Percentiles rank a stretch among this genome's conserved stretches.
Conservation (phyloP, 92 coral and sea anemone species). For the Phenganax stokvisi region DNA sequence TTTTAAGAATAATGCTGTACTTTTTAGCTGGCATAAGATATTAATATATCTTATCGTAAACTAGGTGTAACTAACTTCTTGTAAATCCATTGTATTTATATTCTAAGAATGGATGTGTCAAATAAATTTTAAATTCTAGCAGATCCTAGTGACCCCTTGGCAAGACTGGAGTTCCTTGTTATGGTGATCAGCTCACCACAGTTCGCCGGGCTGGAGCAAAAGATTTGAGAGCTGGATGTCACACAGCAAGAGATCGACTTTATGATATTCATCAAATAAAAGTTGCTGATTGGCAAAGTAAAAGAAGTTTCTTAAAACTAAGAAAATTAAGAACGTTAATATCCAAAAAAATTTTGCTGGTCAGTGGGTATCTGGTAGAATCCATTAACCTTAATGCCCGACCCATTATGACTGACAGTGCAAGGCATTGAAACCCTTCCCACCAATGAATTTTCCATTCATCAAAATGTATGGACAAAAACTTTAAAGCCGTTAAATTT, state of each 20-base stretch:
- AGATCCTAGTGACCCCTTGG: background rate
- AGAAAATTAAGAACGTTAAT: background rate
- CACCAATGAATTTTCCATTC: too few relatives aligned
- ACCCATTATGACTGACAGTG: conserved; percentile 14
- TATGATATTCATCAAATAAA: background rate
- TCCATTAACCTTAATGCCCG: background rate
- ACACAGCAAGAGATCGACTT: conserved; percentile 15
- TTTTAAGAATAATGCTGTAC: too few relatives aligned
- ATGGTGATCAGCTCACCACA: conserved; percentile 61
- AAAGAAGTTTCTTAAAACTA: conserved; percentile 14
- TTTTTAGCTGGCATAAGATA: too few relatives aligned
- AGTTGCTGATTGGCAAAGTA: conserved; percentile 14
- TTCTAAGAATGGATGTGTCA: too few relatives aligned
- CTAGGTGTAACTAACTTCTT: too few relatives aligned
- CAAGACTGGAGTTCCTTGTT: background rate
- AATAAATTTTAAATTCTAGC: background rate
- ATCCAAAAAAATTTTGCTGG: background rate
- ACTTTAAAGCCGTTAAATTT: too few relatives aligned
- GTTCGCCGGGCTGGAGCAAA: conserved; percentile 44
- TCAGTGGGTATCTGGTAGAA: background rate
- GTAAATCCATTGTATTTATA: too few relatives aligned
- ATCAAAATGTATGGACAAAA: too few relatives aligned
- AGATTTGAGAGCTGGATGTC: conserved; percentile 9
- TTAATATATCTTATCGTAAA: too few relatives aligned
- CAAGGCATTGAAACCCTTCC: too few relatives aligned